Conservation (phyloP, 1,140 invertebrate genomes). For the Scaptomyza montana region DNA sequence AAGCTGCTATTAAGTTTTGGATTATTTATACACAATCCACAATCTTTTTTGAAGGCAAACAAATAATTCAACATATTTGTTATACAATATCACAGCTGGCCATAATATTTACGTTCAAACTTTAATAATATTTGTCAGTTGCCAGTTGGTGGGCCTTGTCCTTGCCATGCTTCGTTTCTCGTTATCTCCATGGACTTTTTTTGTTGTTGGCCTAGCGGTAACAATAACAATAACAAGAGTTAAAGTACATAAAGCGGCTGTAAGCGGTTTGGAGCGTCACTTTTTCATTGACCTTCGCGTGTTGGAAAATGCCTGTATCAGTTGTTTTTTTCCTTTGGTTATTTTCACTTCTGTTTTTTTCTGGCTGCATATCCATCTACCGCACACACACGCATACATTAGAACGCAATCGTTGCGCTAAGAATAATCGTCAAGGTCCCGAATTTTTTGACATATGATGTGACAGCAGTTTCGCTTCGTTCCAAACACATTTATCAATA, state of each 20-base stretch:
- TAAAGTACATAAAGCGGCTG: conserved; percentile 45
- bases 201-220: conserved; percentile 18
- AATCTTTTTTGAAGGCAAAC: too few relatives aligned
- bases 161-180: conserved; percentile 70
- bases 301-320: conserved; percentile 59
- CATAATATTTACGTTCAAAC: not conserved
- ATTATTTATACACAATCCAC: too few relatives aligned
- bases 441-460: conserved; percentile 71
- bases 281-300: conserved; percentile 79
- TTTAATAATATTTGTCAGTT: conserved; percentile 33
- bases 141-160: conserved; percentile 56
- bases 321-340: conserved; percentile 11
- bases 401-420: conserved; percentile 47
- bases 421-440: conserved; percentile 47
- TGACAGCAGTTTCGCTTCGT: conserved; percentile 57
- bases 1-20: too few relatives aligned
- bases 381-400: conserved; percentile 11
- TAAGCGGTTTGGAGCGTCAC: conserved; percentile 67
- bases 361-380: conserved; percentile 14
- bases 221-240: conserved; percentile 54
- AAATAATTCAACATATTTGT: not conserved
- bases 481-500: conserved; percentile 79
- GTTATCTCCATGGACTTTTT: conserved; percentile 58
- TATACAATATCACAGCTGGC: not conserved
- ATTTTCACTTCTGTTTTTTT: conserved; percentile 26